Base-by-base conservation (phyloP, 2,113 vertebrate genomes). In the Percina caprodes region DNA sequence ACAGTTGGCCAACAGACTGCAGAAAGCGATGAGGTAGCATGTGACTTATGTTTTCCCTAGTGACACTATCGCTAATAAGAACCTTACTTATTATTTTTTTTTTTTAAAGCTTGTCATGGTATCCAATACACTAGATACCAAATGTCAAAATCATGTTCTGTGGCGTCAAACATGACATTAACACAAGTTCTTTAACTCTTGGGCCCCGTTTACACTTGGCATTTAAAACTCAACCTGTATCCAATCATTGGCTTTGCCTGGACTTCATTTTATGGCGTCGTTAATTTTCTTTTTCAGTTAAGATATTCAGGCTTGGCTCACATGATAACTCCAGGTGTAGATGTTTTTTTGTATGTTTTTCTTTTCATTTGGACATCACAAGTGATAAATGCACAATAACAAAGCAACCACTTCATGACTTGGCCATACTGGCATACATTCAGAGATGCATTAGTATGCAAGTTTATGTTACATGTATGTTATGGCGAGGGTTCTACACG, bases 1-100 rank as follows among this genome's bases (percentile, higher is more conserved):
- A 19, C 18, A 70, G 77, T 52, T 82, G 88, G 87, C 83, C 2
- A 24, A 84, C 65, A 78, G 66, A 71, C 85, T 73, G 90, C 39
- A 16, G 71, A 75, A 83, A 79, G 69, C 33, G 55, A 82, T 93
- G 93, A 95, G 94, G 92, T 94, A 94, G 92, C 62, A 66, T 48
- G 80, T 82, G 74, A 89, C 66, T 79, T 16, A 73, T 21, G 58
- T 84, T 82, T 81, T 62, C 62, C 33, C 71, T 61, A 62, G 49
- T 73, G 58, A 82, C 56, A 49, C 76, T 54, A 79, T 19, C 54
- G 3, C 75, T 74, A 74, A 63, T 24, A 75, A 84, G 80, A 86
- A 86, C 26, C 39, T 42, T 39, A 10, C 0, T 11, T 42, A 3
- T 11, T 2, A 10, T 10, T 39, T 39, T 39, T 39, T 45, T 61